Conservation (phyloP, 2,113 vertebrate species). For the Cyphomyrus plagiostoma region DNA sequence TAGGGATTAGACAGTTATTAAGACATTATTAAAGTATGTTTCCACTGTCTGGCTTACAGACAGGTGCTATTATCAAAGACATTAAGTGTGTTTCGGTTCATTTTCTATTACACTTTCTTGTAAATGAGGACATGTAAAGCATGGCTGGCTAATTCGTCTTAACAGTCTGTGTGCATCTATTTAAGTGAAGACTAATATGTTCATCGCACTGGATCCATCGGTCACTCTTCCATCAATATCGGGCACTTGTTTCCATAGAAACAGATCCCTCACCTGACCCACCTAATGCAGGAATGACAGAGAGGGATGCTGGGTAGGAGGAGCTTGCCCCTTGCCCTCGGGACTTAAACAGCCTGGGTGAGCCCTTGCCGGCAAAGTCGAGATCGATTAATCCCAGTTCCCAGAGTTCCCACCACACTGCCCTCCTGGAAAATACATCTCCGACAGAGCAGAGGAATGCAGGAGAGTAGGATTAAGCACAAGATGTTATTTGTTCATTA, state of each 20-base stretch:
- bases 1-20: not conserved
- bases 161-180: not conserved
- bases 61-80: not conserved
- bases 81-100: not conserved
- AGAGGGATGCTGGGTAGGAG: not conserved
- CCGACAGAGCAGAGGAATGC: not conserved
- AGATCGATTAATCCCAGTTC: not conserved
- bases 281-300: not conserved
- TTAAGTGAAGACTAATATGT: not conserved
- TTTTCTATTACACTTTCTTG: not conserved
- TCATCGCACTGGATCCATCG: not conserved
- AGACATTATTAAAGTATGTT: not conserved
- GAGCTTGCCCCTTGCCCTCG: too few species aligned
- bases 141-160: not conserved
- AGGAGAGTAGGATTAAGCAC: not conserved
- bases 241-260: not conserved
- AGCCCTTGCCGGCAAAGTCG: not conserved
- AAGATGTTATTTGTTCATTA: not conserved
- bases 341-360: too few species aligned
- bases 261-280: not conserved
- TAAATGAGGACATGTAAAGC: not conserved
- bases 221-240: not conserved
- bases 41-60: not conserved
- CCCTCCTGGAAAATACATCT: slow-evolving; percentile 4
- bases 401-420: not conserved